phyloP scores from a whole-genome alignment of 2,888 invertebrate species.

The Leistus spinibarbis region DNA sequence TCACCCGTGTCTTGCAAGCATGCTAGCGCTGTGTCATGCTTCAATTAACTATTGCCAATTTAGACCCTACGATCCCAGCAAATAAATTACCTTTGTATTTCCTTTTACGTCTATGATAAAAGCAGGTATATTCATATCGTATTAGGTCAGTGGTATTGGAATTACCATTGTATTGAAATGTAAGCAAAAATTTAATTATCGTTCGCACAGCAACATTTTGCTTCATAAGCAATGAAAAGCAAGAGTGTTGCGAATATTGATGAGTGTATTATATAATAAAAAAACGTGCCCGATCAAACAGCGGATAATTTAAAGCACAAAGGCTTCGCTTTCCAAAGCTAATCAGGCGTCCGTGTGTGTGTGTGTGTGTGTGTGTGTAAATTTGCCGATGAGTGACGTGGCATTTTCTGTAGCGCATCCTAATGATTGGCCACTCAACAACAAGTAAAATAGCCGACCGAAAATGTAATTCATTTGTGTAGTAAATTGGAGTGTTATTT shows the following conservation, averaged over 20 bases:
- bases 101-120: too few relatives aligned
- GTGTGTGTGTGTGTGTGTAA: too few relatives aligned
- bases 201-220: too few relatives aligned
- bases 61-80: too few relatives aligned
- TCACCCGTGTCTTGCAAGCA: too few relatives aligned
- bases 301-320: conserved; percentile 10
- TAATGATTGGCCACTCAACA: conserved; percentile 31
- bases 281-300: conserved; percentile 25
- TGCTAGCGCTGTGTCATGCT: too few relatives aligned
- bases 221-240: not conserved
- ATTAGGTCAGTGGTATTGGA: too few relatives aligned
- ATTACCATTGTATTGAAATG: too few relatives aligned
- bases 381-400: conserved; percentile 11
- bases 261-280: conserved; percentile 17
- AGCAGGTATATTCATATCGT: too few relatives aligned
- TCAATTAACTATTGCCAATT: too few relatives aligned
- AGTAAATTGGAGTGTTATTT: conserved; percentile 39
- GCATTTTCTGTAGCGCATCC: conserved; percentile 18
- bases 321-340: conserved; percentile 5
- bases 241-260: not conserved
- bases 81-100: too few relatives aligned
- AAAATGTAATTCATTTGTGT: conserved; percentile 36
- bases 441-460: conserved; percentile 22
- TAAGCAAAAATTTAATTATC: too few relatives aligned
- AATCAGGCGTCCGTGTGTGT: not conserved